Percentiles rank a stretch among this genome's conserved stretches.
These are phyloP conservation scores for Periophthalmodon schlosseri DNA, from an alignment of 2,113 vertebrate genomes.

Conservation along the genomic window DNA sequence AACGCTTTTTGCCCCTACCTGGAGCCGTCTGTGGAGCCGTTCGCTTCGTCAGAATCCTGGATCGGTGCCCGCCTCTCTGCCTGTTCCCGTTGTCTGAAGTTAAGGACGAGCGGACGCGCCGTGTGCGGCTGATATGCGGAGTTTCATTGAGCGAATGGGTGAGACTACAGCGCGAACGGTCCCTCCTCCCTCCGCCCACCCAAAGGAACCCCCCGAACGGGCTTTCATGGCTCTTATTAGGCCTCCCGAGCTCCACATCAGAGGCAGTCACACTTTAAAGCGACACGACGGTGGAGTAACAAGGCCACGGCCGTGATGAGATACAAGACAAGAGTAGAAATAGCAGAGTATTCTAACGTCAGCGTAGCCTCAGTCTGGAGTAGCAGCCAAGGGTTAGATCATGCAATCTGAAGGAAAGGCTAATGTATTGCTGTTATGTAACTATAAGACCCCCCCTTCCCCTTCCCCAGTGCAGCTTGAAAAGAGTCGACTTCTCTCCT, in stretches of 20 bases:
- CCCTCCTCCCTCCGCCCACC: slow-evolving; percentile 28
- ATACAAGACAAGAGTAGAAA: not conserved
- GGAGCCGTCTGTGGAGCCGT: not conserved
- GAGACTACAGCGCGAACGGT: not conserved
- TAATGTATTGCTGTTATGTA: not conserved
- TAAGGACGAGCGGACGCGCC: slow-evolving; percentile 11
- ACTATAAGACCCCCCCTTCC: not conserved
- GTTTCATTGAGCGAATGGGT: not conserved
- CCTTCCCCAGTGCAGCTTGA: not conserved
- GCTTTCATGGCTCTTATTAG: not conserved
- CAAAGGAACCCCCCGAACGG: slow-evolving; percentile 6
- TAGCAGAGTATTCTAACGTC: not conserved
- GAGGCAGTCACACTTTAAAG: not conserved
- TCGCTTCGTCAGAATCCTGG: not conserved
- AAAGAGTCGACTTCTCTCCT: not conserved
- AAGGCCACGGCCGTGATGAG: not conserved
- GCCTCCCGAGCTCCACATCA: not conserved
- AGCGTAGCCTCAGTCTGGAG: not conserved
- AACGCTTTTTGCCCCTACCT: slow-evolving; percentile 2
- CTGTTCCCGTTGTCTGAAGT: slow-evolving; percentile 36
- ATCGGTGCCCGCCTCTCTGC: not conserved
- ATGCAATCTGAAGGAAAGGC: not conserved
- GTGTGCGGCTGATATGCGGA: not conserved
- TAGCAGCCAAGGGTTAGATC: not conserved
- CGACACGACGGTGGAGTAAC: not conserved